Evolutionary conservation across 2,113 vertebrate genomes (phyloP), one percentile per base, ranked within the genome.

Genomic region (Engystomops pustulosus): DNA sequence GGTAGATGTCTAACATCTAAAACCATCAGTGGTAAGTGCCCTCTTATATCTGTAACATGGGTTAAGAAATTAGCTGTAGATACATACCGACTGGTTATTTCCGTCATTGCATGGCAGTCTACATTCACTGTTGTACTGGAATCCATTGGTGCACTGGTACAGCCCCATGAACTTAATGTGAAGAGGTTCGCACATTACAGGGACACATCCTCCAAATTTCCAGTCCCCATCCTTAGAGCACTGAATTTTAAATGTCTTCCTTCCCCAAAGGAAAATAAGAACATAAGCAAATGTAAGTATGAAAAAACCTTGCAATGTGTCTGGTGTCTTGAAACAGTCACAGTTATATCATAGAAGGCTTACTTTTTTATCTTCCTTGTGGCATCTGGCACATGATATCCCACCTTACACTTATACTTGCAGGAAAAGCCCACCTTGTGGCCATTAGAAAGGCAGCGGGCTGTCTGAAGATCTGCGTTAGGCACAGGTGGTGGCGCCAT

Each of bases 371-470:
- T 89, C 87, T 96, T 96, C 87, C 95, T 96, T 80, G 92, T 90
- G 75, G 90, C 85, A 79, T 95, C 95, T 15, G 94, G 92, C 71
- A 99, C 96, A 0, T 99, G 96, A 91, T 97, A 98, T 80, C 98
- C 98, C 3, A 96, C 96, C 85, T 93, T 96, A 91, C 98, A 99
- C 81, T 97, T 99, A 92, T 98, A 99, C 90, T 99, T 99, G 96
- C 98, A 99, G 85, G 96, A 95, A 0, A 97, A 95, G 75, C 98
- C 98, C 89, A 99, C 97, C 92, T 99, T 99, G 85, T 98, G 96
- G 34, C 94, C 97, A 1, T 95, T 95, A 15, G 96, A 93, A 0
- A 91, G 94, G 87, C 98, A 99, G 11, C 95, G 95, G 60, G 93
- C 91, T 0, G 97, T 99, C 88, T 98, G 97, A 47, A 99, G 95